Evolutionary conservation across 2,113 vertebrate genomes (phyloP).

Genomic region (Toxotes chatareus): DNA sequence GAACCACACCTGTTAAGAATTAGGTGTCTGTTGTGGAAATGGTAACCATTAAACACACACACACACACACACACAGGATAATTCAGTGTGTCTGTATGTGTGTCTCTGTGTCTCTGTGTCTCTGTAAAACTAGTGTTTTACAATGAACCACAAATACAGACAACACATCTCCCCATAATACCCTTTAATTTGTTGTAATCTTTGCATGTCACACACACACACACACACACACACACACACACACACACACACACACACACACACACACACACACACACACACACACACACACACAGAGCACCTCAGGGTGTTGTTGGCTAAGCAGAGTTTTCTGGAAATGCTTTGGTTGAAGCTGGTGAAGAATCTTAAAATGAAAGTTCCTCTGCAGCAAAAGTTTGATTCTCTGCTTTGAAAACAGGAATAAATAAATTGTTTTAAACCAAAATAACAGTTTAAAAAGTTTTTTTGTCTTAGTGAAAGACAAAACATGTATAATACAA

Average conservation of each 20-base stretch:
- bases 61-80: too few species aligned
- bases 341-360: conserved; percentile 29
- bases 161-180: neutral
- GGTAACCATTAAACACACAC: neutral
- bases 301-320: conserved; percentile 8
- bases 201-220: neutral
- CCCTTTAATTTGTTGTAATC: conserved; percentile 21
- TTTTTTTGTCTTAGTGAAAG: neutral
- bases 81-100: neutral
- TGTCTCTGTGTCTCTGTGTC: neutral
- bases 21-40: neutral
- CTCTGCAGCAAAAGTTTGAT: conserved; percentile 2
- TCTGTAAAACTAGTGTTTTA: neutral
- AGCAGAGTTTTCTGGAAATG: conserved; percentile 27
- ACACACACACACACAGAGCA: conserved; percentile 10
- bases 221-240: neutral
- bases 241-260: neutral
- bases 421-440: neutral
- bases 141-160: neutral
- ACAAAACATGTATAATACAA: too few species aligned
- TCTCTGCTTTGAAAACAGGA: conserved; percentile 28
- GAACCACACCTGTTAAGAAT: too few species aligned
- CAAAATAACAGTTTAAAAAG: neutral
- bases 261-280: neutral
- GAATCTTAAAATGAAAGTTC: conserved; percentile 15